Percentiles rank a stretch among this genome's conserved stretches.
phyloP scores from a whole-genome alignment of 2,888 invertebrate species.

The Cantharis nigra region DNA sequence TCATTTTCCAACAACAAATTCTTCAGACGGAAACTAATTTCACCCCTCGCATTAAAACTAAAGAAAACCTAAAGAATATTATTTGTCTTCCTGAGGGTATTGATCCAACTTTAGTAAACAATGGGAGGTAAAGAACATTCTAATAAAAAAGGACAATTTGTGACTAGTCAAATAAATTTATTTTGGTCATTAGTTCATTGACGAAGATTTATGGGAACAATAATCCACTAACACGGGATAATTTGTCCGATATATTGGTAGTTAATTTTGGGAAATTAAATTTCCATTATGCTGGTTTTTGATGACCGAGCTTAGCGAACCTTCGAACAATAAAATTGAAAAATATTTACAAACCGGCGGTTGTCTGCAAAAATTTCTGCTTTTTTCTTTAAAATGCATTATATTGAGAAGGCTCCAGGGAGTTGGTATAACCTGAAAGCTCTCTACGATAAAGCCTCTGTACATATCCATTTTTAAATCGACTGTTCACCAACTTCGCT shows the following conservation, averaged over 20 bases:
- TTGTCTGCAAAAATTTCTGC: background rate
- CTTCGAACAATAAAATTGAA: background rate
- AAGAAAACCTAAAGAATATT: background rate
- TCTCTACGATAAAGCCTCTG: background rate
- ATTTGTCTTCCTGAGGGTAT: background rate
- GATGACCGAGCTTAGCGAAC: background rate
- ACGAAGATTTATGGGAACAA: background rate
- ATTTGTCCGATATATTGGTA: background rate
- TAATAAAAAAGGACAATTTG: background rate
- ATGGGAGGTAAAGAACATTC: background rate
- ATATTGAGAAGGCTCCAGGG: background rate
- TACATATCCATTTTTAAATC: background rate
- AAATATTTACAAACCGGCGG: background rate
- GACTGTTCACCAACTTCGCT: background rate
- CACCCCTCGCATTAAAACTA: background rate
- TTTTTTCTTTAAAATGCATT: background rate
- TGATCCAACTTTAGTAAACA: background rate
- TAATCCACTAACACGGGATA: background rate
- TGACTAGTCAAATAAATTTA: background rate
- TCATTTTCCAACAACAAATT: background rate
- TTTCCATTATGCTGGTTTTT: background rate
- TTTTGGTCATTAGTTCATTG: background rate
- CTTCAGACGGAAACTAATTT: background rate
- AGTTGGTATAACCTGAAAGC: background rate
- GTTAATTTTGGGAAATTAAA: background rate